Evolutionary conservation across 64 coral and sea anemone genomes (phyloP).

Genomic region (Dendrophyllia cribrosa): DNA sequence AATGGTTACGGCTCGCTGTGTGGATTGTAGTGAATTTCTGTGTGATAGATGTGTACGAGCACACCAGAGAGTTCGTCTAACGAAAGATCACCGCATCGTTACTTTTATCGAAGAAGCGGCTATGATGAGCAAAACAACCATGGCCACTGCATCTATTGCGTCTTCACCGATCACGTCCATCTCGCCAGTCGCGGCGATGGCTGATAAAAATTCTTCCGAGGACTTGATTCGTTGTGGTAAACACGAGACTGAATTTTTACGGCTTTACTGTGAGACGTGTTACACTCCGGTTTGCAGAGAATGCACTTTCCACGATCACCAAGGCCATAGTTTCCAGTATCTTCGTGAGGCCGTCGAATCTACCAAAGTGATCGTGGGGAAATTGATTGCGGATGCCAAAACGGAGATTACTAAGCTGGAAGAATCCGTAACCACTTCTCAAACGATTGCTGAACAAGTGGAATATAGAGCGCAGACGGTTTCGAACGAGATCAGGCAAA

Average conservation of each 20-base stretch:
- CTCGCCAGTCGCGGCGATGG: slow-evolving; percentile 34
- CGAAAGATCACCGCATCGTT: slow-evolving; percentile 96
- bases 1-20: slow-evolving; percentile 91
- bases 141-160: slow-evolving; percentile 41
- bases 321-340: slow-evolving; percentile 94
- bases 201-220: slow-evolving; percentile 39
- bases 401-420: slow-evolving; percentile 83
- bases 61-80: slow-evolving; percentile 91
- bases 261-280: slow-evolving; percentile 95
- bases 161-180: slow-evolving; percentile 55
- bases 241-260: slow-evolving; percentile 93
- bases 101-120: slow-evolving; percentile 92
- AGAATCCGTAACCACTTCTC: slow-evolving; percentile 81
- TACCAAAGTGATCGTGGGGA: slow-evolving; percentile 85
- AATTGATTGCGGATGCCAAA: slow-evolving; percentile 88
- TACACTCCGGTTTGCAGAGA: slow-evolving; percentile 90
- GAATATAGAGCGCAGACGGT: slow-evolving; percentile 91
- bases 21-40: slow-evolving; percentile 91
- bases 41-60: slow-evolving; percentile 96
- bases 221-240: slow-evolving; percentile 73
- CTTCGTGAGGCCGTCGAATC: slow-evolving; percentile 87
- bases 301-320: slow-evolving; percentile 89
- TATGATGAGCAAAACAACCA: slow-evolving; percentile 64
- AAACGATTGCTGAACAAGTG: slow-evolving; percentile 84
- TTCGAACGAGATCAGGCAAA: slow-evolving; percentile 86